phyloP scores from a whole-genome alignment of 2,797 vertebrate genomes.

The Streptopelia turtur region DNA sequence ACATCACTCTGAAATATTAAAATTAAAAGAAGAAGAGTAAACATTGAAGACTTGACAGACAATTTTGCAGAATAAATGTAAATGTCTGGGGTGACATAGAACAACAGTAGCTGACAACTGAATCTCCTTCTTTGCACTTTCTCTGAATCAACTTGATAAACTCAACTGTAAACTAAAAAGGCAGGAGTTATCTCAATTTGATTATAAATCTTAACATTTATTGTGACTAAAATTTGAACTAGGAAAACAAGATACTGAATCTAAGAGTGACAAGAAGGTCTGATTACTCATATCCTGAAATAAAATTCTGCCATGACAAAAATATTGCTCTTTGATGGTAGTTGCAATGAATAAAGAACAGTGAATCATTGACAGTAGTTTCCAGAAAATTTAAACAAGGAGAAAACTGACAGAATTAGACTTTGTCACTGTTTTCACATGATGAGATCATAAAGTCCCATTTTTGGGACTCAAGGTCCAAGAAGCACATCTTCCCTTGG shows the following conservation, averaged over 20 bases:
- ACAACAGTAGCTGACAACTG: neutral
- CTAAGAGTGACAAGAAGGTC: neutral
- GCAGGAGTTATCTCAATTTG: neutral
- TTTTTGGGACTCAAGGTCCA: neutral
- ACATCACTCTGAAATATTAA: neutral
- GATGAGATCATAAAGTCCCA: neutral
- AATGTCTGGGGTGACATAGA: neutral
- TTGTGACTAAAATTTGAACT: neutral
- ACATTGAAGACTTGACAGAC: neutral
- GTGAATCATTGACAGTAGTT: neutral
- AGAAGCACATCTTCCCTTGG: neutral
- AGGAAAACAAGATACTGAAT: neutral
- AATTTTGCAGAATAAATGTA: slow-evolving; percentile 11
- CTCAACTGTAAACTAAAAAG: neutral
- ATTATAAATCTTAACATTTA: slow-evolving; percentile 3
- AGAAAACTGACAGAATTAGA: neutral
- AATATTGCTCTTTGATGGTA: neutral
- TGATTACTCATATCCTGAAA: neutral
- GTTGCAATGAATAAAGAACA: neutral
- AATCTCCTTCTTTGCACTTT: neutral
- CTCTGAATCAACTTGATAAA: slow-evolving; percentile 20
- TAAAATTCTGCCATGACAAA: neutral
- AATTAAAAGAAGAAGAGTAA: neutral
- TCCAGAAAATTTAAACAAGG: neutral
- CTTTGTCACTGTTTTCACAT: neutral